These are phyloP conservation scores for Laupala kohalensis DNA, from an alignment of 1,140 invertebrate genomes.

Conservation along the genomic window DNA sequence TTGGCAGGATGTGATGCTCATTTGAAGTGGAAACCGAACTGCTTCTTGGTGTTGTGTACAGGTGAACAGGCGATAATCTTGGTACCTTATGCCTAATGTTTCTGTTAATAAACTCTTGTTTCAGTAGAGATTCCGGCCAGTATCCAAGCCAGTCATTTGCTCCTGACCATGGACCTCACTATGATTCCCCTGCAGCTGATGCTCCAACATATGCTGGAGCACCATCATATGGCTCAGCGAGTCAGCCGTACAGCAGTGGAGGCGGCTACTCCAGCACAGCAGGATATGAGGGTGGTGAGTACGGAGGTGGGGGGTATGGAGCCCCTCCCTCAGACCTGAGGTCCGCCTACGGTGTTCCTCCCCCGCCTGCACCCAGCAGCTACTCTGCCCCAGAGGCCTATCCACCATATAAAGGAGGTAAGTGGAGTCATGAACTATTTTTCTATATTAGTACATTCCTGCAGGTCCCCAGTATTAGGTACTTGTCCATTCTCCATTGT, in stretches of 20 bases:
- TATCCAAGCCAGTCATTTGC: neutral
- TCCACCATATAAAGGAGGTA: slow-evolving; percentile 1
- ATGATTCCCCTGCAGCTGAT: neutral
- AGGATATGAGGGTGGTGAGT: slow-evolving; percentile 9
- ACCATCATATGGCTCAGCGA: neutral
- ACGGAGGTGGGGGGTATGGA: slow-evolving; percentile 5
- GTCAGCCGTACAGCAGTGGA: slow-evolving; percentile 6
- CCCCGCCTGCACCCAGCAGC: neutral
- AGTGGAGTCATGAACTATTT: neutral
- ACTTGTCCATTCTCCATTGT: too few species aligned
- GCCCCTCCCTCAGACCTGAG: neutral
- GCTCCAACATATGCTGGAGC: slow-evolving; percentile 2
- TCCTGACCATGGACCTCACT: neutral
- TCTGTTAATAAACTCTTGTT: too few species aligned
- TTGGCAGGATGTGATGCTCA: too few species aligned
- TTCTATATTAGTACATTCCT: too few species aligned
- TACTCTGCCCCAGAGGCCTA: slow-evolving; percentile 3
- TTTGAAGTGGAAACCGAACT: too few species aligned
- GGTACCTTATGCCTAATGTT: too few species aligned
- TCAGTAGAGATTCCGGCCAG: neutral
- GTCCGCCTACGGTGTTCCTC: slow-evolving; percentile 6
- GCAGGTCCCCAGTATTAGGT: too few species aligned
- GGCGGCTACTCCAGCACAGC: slow-evolving; percentile 6
- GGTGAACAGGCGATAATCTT: too few species aligned
- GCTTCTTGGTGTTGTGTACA: too few species aligned